Conservation (phyloP, 2,797 vertebrate species). For the Anas georgica region DNA sequence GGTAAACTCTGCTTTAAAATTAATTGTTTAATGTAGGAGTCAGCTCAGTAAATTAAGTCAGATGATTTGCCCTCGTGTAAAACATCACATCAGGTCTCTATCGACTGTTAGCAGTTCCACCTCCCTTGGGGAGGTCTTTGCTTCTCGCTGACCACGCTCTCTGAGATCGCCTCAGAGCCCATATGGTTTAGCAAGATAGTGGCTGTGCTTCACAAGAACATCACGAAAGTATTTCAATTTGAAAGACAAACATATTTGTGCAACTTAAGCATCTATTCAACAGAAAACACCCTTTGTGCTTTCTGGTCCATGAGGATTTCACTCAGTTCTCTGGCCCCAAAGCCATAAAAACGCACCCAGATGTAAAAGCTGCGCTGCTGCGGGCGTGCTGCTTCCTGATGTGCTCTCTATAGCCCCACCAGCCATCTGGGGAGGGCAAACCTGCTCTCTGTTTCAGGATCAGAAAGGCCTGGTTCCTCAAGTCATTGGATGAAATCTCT, state of each 20-base stretch:
- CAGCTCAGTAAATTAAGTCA: neutral
- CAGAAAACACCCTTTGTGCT: neutral
- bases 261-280: neutral
- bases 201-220: neutral
- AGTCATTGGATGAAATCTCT: accelerated
- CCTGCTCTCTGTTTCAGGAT: neutral
- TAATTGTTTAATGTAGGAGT: neutral
- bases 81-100: neutral
- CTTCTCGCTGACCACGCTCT: neutral
- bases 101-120: neutral
- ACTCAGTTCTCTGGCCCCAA: neutral
- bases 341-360: accelerated
- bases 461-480: neutral
- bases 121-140: neutral
- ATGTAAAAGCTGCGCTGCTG: neutral
- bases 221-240: neutral
- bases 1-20: neutral
- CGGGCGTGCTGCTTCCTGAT: accelerated
- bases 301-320: neutral
- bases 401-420: accelerated
- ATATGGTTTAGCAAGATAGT: accelerated
- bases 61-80: neutral
- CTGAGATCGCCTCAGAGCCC: accelerated
- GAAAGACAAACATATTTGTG: neutral
- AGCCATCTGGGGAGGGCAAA: neutral